A percentile compares a stretch with the other conserved stretches of the same genome.
Conservation (phyloP, 1,140 invertebrate genomes). For the Lycorma delicatula region DNA sequence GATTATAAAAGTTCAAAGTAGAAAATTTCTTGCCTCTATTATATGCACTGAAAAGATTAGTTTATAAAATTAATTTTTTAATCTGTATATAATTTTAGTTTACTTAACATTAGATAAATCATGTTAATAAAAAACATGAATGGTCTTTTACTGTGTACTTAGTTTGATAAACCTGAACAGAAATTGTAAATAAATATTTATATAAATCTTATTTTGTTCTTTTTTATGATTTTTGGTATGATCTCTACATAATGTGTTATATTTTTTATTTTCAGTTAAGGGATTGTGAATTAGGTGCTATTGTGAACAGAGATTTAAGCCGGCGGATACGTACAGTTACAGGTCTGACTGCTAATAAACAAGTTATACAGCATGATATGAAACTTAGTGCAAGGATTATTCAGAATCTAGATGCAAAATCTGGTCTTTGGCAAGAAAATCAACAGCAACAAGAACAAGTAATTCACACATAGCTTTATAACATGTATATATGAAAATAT, state of each 20-base stretch:
- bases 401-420: constrained; percentile 81
- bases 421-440: constrained; percentile 64
- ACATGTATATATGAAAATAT: not conserved
- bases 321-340: constrained; percentile 86
- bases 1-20: too few relatives aligned
- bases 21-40: too few relatives aligned
- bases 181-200: too few relatives aligned
- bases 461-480: not conserved
- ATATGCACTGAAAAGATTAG: too few relatives aligned
- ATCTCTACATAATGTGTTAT: not conserved
- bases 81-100: too few relatives aligned
- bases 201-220: too few relatives aligned
- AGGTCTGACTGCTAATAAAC: constrained; percentile 85
- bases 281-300: constrained; percentile 88
- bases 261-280: constrained; percentile 50
- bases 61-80: too few relatives aligned
- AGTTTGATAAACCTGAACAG: too few relatives aligned
- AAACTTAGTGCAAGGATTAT: constrained; percentile 92
- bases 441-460: constrained; percentile 27
- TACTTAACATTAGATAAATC: too few relatives aligned
- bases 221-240: too few relatives aligned
- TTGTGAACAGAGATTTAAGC: constrained; percentile 88
- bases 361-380: constrained; percentile 85
- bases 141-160: too few relatives aligned
- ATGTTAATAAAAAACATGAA: too few relatives aligned